Percentiles rank a stretch among this genome's conserved stretches.
These are phyloP conservation scores for Eurytoma adleriae DNA, from an alignment of 2,888 invertebrate species.

Conservation along the genomic window DNA sequence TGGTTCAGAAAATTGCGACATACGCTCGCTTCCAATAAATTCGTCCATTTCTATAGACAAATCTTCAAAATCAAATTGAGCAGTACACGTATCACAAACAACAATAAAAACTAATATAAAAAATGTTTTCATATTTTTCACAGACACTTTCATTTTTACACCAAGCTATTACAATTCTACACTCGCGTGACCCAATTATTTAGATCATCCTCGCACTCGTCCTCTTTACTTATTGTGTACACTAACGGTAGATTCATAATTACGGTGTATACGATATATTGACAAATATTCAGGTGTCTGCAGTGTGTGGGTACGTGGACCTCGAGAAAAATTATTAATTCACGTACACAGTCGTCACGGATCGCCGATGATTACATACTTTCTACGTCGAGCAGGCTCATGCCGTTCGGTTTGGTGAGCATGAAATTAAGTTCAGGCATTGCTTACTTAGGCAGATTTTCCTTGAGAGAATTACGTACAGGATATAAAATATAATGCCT, in stretches of 20 bases:
- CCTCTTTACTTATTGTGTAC: conserved; percentile 2
- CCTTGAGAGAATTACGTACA: too few species aligned
- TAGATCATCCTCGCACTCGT: background rate
- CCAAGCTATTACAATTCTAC: background rate
- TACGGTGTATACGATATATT: background rate
- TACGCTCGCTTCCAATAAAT: background rate
- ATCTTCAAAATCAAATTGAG: background rate
- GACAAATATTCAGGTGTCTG: background rate
- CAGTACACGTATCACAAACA: background rate
- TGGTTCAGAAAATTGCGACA: background rate
- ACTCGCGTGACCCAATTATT: background rate
- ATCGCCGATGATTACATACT: background rate
- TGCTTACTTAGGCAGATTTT: too few species aligned
- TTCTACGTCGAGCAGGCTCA: background rate
- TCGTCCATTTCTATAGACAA: background rate
- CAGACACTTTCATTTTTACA: conserved; percentile 2
- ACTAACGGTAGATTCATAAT: background rate
- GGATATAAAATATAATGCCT: too few species aligned
- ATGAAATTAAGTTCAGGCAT: background rate
- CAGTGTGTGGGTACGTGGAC: background rate
- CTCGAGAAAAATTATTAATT: background rate
- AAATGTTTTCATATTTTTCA: background rate
- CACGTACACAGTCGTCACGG: background rate
- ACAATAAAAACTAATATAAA: background rate
- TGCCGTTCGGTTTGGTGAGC: background rate